Evolutionary conservation across 2,113 vertebrate genomes (phyloP).

Genomic region (Lontra canadensis): DNA sequence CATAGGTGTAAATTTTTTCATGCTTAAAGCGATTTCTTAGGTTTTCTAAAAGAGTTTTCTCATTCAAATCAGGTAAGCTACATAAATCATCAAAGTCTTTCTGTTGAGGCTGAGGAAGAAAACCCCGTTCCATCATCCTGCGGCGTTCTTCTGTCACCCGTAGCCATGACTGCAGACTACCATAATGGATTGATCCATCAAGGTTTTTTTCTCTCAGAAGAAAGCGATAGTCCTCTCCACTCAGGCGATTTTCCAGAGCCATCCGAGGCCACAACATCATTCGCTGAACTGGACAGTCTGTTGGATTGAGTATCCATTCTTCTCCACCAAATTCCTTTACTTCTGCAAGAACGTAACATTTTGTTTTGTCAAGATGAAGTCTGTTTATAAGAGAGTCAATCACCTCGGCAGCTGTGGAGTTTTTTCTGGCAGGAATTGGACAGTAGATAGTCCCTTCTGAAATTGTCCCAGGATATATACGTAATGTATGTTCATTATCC

Average conservation of each 20-base stretch:
- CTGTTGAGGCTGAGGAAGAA: conserved; percentile 93
- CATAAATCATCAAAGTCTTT: conserved; percentile 96
- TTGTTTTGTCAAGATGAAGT: conserved; percentile 93
- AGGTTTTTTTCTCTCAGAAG: conserved; percentile 97
- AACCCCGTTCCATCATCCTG: conserved; percentile 93
- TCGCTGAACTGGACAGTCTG: conserved; percentile 96
- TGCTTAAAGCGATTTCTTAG: conserved; percentile 96
- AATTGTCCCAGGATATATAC: conserved; percentile 95
- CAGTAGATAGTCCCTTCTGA: conserved; percentile 98
- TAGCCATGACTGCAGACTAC: conserved; percentile 98
- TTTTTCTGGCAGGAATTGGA: conserved; percentile 94
- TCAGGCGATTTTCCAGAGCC: conserved; percentile 94
- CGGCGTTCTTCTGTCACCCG: conserved; percentile 94
- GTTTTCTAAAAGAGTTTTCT: conserved; percentile 97
- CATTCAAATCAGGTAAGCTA: conserved; percentile 93
- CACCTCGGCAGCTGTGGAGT: conserved; percentile 95
- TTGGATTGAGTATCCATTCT: conserved; percentile 99
- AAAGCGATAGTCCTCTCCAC: conserved; percentile 97
- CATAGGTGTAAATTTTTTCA: conserved; percentile 98
- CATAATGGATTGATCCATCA: conserved; percentile 97
- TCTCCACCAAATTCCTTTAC: conserved; percentile 99
- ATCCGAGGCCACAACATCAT: conserved; percentile 99
- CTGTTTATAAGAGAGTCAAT: conserved; percentile 93
- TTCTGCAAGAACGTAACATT: conserved; percentile 96
- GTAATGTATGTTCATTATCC: conserved; percentile 95